Evolutionary conservation across 2,797 vertebrate species (phyloP).

Genomic region (Enteromius mattozi): DNA sequence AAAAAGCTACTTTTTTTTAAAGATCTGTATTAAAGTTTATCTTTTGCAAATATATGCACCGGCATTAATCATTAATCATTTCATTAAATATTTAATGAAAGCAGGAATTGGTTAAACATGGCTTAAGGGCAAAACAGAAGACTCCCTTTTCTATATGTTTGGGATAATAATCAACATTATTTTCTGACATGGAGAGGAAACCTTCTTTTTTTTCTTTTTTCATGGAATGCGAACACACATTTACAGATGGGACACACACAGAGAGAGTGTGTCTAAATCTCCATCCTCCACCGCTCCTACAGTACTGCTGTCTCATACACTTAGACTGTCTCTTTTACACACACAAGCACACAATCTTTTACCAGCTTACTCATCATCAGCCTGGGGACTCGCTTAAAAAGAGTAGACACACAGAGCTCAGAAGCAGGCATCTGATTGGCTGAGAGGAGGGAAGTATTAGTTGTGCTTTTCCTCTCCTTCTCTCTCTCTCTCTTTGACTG

Average conservation of each 20-base stretch:
- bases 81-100: conserved; percentile 1
- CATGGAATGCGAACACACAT: background rate
- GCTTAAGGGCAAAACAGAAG: conserved; percentile 18
- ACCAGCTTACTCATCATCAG: conserved; percentile 50
- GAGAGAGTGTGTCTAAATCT: background rate
- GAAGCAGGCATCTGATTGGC: conserved; percentile 52
- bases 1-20: background rate
- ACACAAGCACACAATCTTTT: conserved; percentile 38
- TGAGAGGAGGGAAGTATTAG: conserved; percentile 42
- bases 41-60: conserved; percentile 14
- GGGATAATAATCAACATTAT: background rate
- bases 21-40: background rate
- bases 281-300: conserved; percentile 20
- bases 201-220: background rate
- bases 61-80: background rate
- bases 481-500: conserved; percentile 17
- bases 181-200: background rate
- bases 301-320: conserved; percentile 30
- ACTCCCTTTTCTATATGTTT: background rate
- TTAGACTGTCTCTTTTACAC: conserved; percentile 19
- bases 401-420: conserved; percentile 33
- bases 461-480: conserved; percentile 46
- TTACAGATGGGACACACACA: background rate
- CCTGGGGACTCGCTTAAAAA: conserved; percentile 48
- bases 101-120: conserved; percentile 17